Evolutionary conservation across 2,888 invertebrate species (phyloP).

Genomic region (Caenorhabditis plicata): DNA sequence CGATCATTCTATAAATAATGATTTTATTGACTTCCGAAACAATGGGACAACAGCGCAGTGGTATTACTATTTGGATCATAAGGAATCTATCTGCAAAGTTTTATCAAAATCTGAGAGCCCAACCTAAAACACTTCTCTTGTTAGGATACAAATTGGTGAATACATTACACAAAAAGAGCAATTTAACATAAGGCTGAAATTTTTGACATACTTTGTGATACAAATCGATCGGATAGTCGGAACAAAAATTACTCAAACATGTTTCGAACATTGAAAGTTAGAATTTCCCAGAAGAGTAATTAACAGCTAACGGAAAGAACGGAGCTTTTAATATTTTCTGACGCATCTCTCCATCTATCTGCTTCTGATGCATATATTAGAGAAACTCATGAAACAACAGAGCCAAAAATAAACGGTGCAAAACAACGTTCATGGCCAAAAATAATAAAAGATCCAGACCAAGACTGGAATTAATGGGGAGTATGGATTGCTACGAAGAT

Average conservation of each 20-base stretch:
- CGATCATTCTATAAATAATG: too few species aligned
- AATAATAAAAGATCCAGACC: neutral
- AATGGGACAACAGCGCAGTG: too few species aligned
- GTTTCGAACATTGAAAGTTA: neutral
- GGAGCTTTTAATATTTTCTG: neutral
- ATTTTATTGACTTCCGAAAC: too few species aligned
- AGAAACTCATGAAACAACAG: neutral
- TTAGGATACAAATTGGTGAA: neutral
- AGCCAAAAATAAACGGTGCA: neutral
- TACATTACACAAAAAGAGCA: neutral
- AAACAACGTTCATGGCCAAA: slow-evolving; percentile 1
- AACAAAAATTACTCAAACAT: neutral
- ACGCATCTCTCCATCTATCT: neutral
- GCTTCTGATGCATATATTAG: neutral
- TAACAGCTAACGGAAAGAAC: neutral
- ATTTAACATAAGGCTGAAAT: neutral
- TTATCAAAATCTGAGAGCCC: too few species aligned
- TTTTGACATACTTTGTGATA: neutral
- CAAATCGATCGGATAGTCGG: neutral
- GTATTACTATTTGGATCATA: too few species aligned
- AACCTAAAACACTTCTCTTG: too few species aligned
- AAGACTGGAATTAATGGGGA: slow-evolving; percentile 5
- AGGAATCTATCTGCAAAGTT: too few species aligned
- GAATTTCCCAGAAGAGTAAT: neutral
- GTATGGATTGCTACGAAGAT: neutral